Base-by-base conservation (phyloP, 64 coral and sea anemone genomes). In the Catalaphyllia jardinei region DNA sequence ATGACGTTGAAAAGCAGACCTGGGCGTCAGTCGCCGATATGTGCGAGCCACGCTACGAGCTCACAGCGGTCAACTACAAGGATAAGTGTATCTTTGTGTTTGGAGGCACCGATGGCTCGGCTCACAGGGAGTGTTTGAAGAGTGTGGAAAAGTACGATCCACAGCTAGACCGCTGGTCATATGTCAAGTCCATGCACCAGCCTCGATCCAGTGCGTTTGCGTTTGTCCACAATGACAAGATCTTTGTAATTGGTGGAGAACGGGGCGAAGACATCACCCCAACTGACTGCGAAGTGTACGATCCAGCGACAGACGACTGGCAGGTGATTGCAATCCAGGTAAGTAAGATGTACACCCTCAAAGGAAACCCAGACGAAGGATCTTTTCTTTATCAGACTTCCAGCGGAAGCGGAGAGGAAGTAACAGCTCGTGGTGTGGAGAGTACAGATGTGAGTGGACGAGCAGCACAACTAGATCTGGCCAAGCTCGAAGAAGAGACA, bases 201-300 rank as follows among this genome's bases (percentile, higher is more conserved):
- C 81, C 81, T 50, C 81, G 81, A 52, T 85, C 81, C 24, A 85
- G 81, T 42, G 62, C 81, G 33, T 85, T 85, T 51, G 81, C 81
- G 62, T 85, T 85, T 24, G 81, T 85, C 38, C 81, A 85, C 81
- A 51, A 71, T 85, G 62, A 85, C 19, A 85, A 51, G 62, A 85
- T 85, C n/a, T 85, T 69, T 28, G 81, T 85, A 39, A 85, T 85
- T 85, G 81, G 81, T 50, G 81, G 81, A 85, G 81, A 85, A 22
- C 62, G 81, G 52, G 81, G 81, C n/a, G 81, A 85, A 85, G 81
- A 85, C 62, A 4, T 85, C 62, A 85, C 62, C 12, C 81, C 81
- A n/a, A 85, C 62, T 16, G 81, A 85, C 63, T 85, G 81, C 11
- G 81, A 85, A 60, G 62, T 85, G 1, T 85, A 85, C 22, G 63